Evolutionary conservation across 2,797 vertebrate species (phyloP), one percentile per base, ranked within the genome.

Genomic region (Fistularia tabacaria): DNA sequence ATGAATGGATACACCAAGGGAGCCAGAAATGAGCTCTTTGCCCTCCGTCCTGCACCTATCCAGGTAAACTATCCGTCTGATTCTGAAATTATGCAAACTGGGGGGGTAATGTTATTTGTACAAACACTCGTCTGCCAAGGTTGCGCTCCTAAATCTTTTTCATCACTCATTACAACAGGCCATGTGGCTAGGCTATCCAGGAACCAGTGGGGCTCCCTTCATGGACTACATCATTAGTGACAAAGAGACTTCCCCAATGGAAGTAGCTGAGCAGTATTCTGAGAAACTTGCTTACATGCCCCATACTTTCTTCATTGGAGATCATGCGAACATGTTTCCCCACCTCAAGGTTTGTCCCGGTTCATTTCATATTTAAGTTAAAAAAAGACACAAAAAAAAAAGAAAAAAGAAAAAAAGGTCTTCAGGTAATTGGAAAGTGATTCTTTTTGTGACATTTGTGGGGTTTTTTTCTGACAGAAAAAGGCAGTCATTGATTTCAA

Each of bases 1-100:
- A 99, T 99, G 97, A 99, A 99, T 46, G 97, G 97, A 52, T 99
- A 99, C 80, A 99, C 97, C 54, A 99, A 99, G 80, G 97, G 97
- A 71, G 97, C 97, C 10, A 89, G 97, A 13, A 99, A 99, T 71
- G 97, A 99, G 61, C 86, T 99, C 8, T 99, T 99, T 81, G 97
- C 97, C 47, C 91, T 99, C 43, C 93, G 91, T 15, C 93, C 97
- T 36, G 97, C 97, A 54, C 95, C 97, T 14, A 85, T 99, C 80
- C 97, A 99, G 93, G 97, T 98, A 79, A 64, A 45, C 8, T n/a
- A 13, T 7, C 4, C 9, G 12, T 45, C 11, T 45, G 3, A 42
- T 44, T 6, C 42, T 42, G 11, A 38, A 14, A 9, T 25, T 52
- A 10, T 14, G 14, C 7, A 37, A 25, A 25, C 15, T 6, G 9